Evolutionary conservation across 2,888 invertebrate species (phyloP).

Genomic region (Kryphioiulus occultus): DNA sequence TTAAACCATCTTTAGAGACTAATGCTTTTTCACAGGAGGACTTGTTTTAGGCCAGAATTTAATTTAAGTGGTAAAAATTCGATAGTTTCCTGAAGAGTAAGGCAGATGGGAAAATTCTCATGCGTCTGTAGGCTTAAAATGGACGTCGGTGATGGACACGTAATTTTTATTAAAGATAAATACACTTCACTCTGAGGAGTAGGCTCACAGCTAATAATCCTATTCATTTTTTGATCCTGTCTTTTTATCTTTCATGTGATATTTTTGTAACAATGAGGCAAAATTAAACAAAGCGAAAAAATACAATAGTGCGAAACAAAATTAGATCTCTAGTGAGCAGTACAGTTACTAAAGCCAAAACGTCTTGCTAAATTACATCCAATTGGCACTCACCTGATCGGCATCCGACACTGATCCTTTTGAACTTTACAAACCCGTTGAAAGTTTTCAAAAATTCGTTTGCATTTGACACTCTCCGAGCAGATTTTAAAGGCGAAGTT

Average conservation of each 20-base stretch:
- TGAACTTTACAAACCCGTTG: constrained; percentile 41
- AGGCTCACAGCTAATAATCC: not conserved
- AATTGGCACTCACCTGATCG: not conserved
- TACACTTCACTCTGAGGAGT: not conserved
- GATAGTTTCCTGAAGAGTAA: not conserved
- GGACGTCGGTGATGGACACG: not conserved
- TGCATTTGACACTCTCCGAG: constrained; percentile 45
- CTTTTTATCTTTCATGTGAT: not conserved
- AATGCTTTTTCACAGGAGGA: constrained; percentile 20
- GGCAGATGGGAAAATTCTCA: constrained; percentile 20
- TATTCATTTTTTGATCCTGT: not conserved
- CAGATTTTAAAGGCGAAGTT: constrained; percentile 49
- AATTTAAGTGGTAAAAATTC: not conserved
- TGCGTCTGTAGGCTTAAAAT: not conserved
- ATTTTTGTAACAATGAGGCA: not conserved
- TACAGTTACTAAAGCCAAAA: too few species aligned
- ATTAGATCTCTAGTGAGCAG: not conserved
- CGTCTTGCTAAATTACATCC: too few species aligned
- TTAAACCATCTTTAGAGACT: not conserved
- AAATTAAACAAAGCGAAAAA: not conserved
- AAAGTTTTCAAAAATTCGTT: constrained; percentile 45
- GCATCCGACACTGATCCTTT: constrained; percentile 39
- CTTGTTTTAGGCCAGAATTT: not conserved
- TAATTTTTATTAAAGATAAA: not conserved
- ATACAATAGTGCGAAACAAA: not conserved